These are phyloP conservation scores for roundworm (Caenorhabditis elegans) DNA, from an alignment of 1,140 invertebrate genomes.

Conservation along the genomic window DNA sequence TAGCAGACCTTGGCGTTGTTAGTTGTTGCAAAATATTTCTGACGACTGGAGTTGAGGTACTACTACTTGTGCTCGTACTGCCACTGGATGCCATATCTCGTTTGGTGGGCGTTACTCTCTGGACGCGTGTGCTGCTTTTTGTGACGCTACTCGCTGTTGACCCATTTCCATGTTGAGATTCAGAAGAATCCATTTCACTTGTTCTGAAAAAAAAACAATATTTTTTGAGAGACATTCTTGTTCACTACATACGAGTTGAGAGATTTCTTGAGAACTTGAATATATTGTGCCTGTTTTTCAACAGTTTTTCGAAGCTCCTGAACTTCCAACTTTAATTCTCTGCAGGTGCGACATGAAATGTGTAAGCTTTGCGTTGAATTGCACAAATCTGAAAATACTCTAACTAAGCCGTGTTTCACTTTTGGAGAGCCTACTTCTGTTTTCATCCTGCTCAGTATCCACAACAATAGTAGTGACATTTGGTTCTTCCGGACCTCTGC, in stretches of 20 bases:
- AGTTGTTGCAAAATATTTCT: neutral
- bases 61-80: neutral
- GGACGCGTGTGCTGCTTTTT: neutral
- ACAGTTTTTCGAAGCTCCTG: neutral
- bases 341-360: neutral
- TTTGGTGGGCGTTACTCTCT: conserved; percentile 15
- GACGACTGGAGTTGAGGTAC: neutral
- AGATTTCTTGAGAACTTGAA: neutral
- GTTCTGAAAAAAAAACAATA: neutral
- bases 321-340: neutral
- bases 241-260: neutral
- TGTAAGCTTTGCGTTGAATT: neutral
- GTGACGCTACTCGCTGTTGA: neutral
- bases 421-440: neutral
- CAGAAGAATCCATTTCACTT: conserved; percentile 14
- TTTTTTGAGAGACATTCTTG: too few relatives aligned
- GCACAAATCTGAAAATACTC: neutral
- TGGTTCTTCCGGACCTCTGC: neutral
- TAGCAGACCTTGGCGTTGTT: neutral
- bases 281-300: neutral
- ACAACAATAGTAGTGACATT: conserved; percentile 8
- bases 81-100: neutral
- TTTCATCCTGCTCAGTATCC: neutral
- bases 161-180: neutral
- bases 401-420: too few relatives aligned